Base-by-base conservation (phyloP, 2,797 vertebrate genomes). In the Erethizon dorsatum region DNA sequence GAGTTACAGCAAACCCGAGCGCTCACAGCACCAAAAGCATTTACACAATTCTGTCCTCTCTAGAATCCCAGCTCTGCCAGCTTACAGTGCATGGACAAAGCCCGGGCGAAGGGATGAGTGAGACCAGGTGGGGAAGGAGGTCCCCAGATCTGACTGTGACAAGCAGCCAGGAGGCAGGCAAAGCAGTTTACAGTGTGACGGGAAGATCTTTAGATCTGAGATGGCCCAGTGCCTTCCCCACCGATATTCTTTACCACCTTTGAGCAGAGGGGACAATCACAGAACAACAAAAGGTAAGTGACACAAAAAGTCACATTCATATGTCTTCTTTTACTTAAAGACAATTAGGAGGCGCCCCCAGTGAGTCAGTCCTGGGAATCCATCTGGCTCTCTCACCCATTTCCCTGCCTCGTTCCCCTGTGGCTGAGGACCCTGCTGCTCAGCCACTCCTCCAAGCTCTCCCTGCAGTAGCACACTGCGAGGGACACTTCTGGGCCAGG, bases 241-340 rank as follows among this genome's bases (percentile, higher is more conserved):
- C 57, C 80, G 59, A n/a, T 8, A 28, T 33, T 50, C 24, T 57
- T n/a, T 4, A 91, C 65, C 37, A 22, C 10, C 45, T 82, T 12
- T 28, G 20, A 18, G 1, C 33, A 56, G 5, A 31, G 33, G 52
- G 0, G 41, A 63, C 45, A 61, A 73, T 63, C 17, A 37, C 18
- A 37, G 22, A 37, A 52, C 56, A 31, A 4, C 63, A 73, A 47
- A 24, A 65, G n/a, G 2, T 52, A 75, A 61, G 31, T 47, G 50
- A 67, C 0, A 5, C 31, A 82, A 12, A 82, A 56, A 91, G 56
- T 63, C 6, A 28, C 4, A 57, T 24, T 77, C 22, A 65, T 33
- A 75, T 41, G 50, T 84, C 63, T 59, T 83, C 13, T 73, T 85
- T 93, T 57, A 69, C 41, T 77, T 33, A 63, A 93, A 92, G 71